Evolutionary conservation across 2,888 invertebrate genomes (phyloP), one percentile per base, ranked within the genome.

Genomic region (Cerastis leucographa): DNA sequence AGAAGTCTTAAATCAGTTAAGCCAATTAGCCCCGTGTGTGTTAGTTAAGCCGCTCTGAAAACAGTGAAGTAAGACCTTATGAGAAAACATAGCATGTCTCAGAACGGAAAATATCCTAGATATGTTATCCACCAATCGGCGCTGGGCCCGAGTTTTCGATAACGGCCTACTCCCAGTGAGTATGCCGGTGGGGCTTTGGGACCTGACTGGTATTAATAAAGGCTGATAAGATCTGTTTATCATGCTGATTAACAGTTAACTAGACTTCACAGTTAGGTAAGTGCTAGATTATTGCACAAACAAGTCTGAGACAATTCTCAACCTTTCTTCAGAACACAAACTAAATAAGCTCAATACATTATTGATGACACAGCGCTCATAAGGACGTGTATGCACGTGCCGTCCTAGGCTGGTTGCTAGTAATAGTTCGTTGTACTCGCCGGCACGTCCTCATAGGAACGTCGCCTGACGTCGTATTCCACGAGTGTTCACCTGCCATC

Each of bases 361-460:
- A 72, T 80, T 25, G 44, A 51, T 44, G 25, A 5, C 49, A 40
- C 62, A 46, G 4, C 25, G n/a, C 54, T 44, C 44, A 35, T 14
- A 35, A 9, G 22, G 29, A 25, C 46, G 70, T 54, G 75, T 54
- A 8, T n/a, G 51, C 69, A 49, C 69, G 74, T 42, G n/a, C 65
- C 56, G 61, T 61, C 29, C 61, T 2, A 11, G 80, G 35, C 11
- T 2, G 46, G 19, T 19, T 11, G 44, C n/a, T 40, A 12, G 7
- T 68, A 64, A 72, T 51, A 64, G 44, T 56, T 6, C 22, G 29
- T 14, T 44, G 61, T 64, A 7, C 35, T 51, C 61, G 56, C 9
- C 25, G 51, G 6, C 71, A 44, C 62, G 73, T 67, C 12, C 12
- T 44, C 77, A n/a, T 19, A 46, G 67, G 67, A 61, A 62, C 73